Evolutionary conservation across 2,797 vertebrate genomes (phyloP).

Genomic region (Helarctos malayanus): DNA sequence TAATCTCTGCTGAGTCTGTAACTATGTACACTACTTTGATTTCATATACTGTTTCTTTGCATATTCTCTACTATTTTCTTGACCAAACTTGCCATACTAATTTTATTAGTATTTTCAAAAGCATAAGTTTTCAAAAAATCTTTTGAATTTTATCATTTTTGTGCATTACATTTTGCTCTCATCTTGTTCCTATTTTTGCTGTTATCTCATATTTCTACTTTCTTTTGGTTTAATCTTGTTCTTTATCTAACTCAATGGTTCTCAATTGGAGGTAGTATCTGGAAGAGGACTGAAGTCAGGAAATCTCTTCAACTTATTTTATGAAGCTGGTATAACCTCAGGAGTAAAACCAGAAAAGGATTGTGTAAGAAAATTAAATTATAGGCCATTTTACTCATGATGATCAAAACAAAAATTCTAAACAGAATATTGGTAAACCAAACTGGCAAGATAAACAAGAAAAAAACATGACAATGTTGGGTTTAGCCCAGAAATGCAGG

Average conservation of each 20-base stretch:
- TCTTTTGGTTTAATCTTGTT: neutral
- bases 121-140: neutral
- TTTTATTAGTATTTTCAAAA: neutral
- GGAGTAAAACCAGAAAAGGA: neutral
- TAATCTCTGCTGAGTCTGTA: neutral
- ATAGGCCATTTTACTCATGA: neutral
- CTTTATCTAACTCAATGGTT: neutral
- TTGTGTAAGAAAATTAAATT: slow-evolving; percentile 3
- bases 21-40: neutral
- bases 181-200: neutral
- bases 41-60: neutral
- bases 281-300: neutral
- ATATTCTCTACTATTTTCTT: neutral
- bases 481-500: neutral
- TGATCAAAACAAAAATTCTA: neutral
- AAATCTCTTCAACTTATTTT: neutral
- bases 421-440: neutral
- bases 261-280: neutral
- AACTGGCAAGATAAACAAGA: neutral
- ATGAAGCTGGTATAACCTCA: neutral
- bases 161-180: neutral
- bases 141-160: neutral
- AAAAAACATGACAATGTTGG: neutral
- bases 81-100: neutral
- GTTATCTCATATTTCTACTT: neutral